Conservation (phyloP, 2,797 vertebrate species). For the Discoglossus pictus region DNA sequence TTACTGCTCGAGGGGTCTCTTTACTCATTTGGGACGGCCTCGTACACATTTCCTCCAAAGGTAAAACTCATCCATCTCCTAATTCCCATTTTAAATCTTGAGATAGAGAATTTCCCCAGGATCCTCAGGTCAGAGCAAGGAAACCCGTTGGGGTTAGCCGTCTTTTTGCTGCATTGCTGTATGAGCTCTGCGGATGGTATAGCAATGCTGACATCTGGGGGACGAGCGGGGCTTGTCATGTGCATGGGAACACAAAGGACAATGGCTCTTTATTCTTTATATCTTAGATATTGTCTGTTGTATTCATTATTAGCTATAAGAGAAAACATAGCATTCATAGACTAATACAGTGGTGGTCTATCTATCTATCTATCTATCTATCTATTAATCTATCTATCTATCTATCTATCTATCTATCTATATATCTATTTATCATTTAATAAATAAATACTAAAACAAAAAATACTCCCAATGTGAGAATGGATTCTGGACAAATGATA, state of each 20-base stretch:
- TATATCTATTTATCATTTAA: no score
- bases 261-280: no score
- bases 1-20: conserved; percentile 44
- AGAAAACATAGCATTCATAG: no score
- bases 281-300: no score
- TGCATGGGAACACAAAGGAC: neutral
- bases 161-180: conserved; percentile 17
- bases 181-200: conserved; percentile 7
- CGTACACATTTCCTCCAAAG: conserved; percentile 35
- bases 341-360: no score
- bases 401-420: no score
- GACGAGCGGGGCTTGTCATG: conserved; percentile 10
- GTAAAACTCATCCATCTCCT: conserved; percentile 47
- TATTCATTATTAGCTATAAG: no score
- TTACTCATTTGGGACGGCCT: conserved; percentile 37
- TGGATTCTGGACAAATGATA: no score
- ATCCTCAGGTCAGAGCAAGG: conserved; percentile 32
- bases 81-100: conserved; percentile 44
- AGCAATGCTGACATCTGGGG: conserved; percentile 45
- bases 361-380: no score
- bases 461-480: no score
- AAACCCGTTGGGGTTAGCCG: conserved; percentile 21
- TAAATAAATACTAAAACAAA: no score
- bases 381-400: no score
- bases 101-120: conserved; percentile 31